Base-by-base conservation (phyloP, 2,113 vertebrate species). In the Echinops telfairi region DNA sequence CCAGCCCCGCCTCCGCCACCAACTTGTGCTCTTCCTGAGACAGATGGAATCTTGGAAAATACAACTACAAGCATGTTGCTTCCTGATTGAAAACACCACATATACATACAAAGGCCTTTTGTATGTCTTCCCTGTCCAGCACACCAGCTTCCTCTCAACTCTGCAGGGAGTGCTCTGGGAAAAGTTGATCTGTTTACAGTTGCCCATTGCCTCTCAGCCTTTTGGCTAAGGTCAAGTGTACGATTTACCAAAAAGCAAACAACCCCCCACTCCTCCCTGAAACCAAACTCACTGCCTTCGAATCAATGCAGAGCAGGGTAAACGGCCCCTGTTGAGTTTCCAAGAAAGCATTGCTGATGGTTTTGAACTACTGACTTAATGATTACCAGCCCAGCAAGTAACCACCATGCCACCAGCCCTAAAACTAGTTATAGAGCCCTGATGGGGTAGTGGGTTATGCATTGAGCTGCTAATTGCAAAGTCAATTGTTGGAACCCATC, bases 71-170 rank as follows among this genome's bases (percentile, higher is more conserved):
- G n/a, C 1, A 66, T 95, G 33, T 80, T 88, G 57, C 1, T 71
- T 95, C 38, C 80, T 88, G 62, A 17, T 76, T 92, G 83, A 83
- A 92, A 62, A 70, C 62, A 71, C 36, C 71, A 78, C 86, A 16
- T 43, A 62, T 0, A 11, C 38, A 22, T 53, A 12, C 14, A 20
- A 38, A 64, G 62, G 27, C 38, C 78, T 76, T 64, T 40, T 1
- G 0, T 60, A 15, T n/a, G n/a, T 17, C 57, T 92, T 19, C 40
- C 76, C 66, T 53, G n/a, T 29, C 58, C 22, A 29, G n/a, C 68
- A 85, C 83, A 83, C 20, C 31, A 33, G 70, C 43, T 57, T 86
- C 62, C 66, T 53, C 38, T 60, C 22, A 16, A 70, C 82, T 43
- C 27, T 60, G 53, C 0, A 25, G 9, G 47, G 17, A 60, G n/a